Evolutionary conservation across 2,113 vertebrate species (phyloP).

Genomic region (Corythaixoides concolor): DNA sequence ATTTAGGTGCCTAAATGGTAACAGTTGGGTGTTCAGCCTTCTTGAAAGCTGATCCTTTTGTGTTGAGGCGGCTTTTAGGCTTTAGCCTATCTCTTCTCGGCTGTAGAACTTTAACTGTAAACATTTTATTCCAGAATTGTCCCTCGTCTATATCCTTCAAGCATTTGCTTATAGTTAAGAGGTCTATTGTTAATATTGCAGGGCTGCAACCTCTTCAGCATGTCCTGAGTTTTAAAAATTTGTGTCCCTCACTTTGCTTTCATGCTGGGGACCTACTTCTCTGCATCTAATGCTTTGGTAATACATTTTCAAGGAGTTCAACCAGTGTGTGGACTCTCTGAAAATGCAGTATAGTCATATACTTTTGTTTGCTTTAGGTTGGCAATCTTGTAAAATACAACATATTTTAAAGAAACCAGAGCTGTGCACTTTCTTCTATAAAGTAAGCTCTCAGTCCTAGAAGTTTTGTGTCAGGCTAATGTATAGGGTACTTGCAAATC

Average conservation of each 20-base stretch:
- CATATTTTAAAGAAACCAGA: neutral
- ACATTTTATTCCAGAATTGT: conserved; percentile 12
- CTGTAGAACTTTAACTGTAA: conserved; percentile 14
- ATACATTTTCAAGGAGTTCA: neutral
- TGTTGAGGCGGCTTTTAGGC: conserved; percentile 41
- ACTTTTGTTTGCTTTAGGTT: neutral
- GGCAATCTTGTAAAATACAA: neutral
- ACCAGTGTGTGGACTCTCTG: neutral
- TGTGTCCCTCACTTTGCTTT: neutral
- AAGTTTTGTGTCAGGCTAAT: neutral
- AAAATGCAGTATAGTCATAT: neutral
- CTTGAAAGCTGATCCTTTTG: conserved; percentile 49
- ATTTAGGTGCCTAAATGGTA: conserved; percentile 63
- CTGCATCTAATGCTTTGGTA: neutral
- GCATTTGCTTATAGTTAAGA: conserved; percentile 25
- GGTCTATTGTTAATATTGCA: neutral
- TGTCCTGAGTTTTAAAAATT: neutral
- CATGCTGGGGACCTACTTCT: neutral
- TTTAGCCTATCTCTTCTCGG: conserved; percentile 38
- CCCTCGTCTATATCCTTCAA: neutral
- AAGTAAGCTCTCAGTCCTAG: neutral
- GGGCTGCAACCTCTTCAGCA: neutral
- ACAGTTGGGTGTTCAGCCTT: conserved; percentile 40
- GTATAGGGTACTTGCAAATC: neutral
- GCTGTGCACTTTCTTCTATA: neutral